Percentiles rank a stretch among this genome's conserved stretches.
These are phyloP conservation scores for Australoheros facetus DNA, from an alignment of 2,797 vertebrate species.

Conservation along the genomic window DNA sequence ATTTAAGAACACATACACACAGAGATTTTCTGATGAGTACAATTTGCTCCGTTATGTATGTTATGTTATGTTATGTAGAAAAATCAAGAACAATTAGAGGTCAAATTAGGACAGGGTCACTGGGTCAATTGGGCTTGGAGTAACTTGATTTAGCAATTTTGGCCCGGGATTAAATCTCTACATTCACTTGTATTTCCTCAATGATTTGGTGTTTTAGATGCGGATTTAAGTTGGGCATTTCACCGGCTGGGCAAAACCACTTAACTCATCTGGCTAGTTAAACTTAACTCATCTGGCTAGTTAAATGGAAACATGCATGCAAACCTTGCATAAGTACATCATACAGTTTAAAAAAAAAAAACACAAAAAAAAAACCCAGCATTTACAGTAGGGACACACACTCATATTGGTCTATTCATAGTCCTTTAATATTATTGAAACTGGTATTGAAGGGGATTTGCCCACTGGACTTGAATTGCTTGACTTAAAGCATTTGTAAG, in stretches of 20 bases:
- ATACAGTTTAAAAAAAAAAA: neutral
- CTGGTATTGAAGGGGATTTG: neutral
- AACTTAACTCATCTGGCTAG: neutral
- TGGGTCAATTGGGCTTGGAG: neutral
- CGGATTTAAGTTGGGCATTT: constrained; percentile 9
- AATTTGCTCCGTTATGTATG: neutral
- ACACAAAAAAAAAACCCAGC: neutral
- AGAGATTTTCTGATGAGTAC: neutral
- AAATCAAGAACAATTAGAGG: neutral
- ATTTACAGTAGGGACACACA: neutral
- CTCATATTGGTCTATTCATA: neutral
- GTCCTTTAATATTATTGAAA: constrained; percentile 4
- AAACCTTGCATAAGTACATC: neutral
- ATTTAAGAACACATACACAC: neutral
- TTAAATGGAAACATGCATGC: constrained; percentile 3
- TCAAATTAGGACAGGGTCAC: neutral
- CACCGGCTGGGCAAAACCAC: neutral
- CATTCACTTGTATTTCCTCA: neutral
- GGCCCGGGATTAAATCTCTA: neutral
- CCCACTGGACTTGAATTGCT: neutral
- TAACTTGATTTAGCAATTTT: neutral
- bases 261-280: constrained; percentile 13
- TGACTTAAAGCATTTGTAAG: constrained; percentile 4
- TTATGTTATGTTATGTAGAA: neutral
- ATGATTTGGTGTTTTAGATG: neutral